Conservation (phyloP, 2,888 invertebrate genomes). For the Trichogramma dendrolimi region DNA sequence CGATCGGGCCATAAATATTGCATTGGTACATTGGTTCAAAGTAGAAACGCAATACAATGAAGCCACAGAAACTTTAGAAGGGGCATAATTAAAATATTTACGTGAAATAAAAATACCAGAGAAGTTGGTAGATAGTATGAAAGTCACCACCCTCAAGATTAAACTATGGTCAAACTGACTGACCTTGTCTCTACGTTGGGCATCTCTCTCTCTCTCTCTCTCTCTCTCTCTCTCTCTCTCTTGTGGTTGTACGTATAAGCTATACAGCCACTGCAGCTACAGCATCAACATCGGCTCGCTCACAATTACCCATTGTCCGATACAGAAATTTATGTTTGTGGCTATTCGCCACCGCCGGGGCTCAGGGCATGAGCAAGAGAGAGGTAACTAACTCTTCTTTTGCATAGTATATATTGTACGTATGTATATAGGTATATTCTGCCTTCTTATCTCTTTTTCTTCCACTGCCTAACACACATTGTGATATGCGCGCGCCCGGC, state of each 20-base stretch:
- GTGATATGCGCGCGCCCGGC: conserved; percentile 31
- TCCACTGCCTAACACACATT: no score
- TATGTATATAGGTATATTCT: no score
- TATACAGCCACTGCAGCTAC: conserved; percentile 32
- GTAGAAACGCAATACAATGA: no score
- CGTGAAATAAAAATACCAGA: no score
- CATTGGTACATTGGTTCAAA: no score
- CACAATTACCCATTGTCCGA: conserved; percentile 53
- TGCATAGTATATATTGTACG: no score
- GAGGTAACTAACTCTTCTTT: conserved; percentile 40
- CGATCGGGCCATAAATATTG: no score
- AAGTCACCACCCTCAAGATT: no score
- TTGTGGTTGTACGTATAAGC: conserved; percentile 18
- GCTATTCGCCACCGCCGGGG: conserved; percentile 33
- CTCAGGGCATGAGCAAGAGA: conserved; percentile 36
- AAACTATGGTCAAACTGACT: conserved; percentile 3
- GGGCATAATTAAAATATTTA: no score
- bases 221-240: conserved; percentile 12
- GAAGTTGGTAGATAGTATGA: no score
- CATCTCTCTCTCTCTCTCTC: conserved; percentile 1
- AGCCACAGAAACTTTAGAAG: no score
- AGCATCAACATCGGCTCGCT: conserved; percentile 39
- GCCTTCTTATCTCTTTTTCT: no score
- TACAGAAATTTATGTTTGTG: conserved; percentile 50
- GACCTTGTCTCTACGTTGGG: conserved; percentile 10